phyloP scores from a whole-genome alignment of 2,888 invertebrate species.

The Limnephilus rhombicus region DNA sequence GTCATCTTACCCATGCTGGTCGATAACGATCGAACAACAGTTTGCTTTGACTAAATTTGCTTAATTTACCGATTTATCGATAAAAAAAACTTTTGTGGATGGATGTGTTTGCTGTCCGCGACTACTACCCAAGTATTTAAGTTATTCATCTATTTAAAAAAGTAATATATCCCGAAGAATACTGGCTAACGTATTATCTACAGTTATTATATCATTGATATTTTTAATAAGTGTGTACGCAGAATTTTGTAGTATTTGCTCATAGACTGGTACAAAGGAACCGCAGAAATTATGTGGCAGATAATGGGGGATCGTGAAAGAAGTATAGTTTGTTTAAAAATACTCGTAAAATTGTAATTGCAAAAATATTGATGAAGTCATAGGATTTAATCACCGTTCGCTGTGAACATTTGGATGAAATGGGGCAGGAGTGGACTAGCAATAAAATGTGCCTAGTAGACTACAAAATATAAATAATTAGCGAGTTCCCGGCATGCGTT shows the following conservation, averaged over 20 bases:
- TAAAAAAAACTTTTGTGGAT: too few species aligned
- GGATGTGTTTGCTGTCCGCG: too few species aligned
- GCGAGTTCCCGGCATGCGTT: too few species aligned
- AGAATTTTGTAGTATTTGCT: neutral
- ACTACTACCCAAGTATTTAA: too few species aligned
- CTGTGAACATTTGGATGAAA: neutral
- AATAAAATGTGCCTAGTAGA: neutral
- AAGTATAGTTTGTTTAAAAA: neutral
- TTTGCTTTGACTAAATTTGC: too few species aligned
- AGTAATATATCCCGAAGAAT: neutral
- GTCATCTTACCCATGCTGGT: too few species aligned
- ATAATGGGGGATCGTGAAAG: neutral
- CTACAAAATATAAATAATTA: too few species aligned
- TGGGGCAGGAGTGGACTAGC: neutral
- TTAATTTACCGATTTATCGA: too few species aligned
- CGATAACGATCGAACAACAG: too few species aligned
- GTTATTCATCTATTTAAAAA: neutral
- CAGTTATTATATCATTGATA: neutral
- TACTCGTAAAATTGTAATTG: neutral
- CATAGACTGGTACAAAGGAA: neutral
- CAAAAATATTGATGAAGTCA: neutral
- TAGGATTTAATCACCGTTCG: neutral
- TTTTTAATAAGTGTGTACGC: neutral
- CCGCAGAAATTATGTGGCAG: constrained; percentile 1
- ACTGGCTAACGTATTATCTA: neutral